These are phyloP conservation scores for Andricus quercusramuli DNA, from an alignment of 2,888 invertebrate species.

Conservation along the genomic window DNA sequence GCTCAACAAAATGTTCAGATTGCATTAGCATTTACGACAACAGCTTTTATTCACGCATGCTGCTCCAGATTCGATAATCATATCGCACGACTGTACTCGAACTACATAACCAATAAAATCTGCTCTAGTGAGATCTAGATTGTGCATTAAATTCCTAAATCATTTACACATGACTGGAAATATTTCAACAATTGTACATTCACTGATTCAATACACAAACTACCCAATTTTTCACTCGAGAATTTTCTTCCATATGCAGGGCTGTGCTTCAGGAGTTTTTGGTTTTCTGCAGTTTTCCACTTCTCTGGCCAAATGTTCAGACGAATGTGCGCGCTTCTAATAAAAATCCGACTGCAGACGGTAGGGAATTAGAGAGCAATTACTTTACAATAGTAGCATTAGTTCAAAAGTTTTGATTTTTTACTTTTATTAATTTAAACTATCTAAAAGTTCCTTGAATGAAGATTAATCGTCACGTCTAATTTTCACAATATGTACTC, in stretches of 20 bases:
- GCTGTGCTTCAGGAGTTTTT: too few species aligned
- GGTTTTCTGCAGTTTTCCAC: too few species aligned
- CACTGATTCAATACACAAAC: neutral
- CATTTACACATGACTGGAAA: neutral
- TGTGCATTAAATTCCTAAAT: conserved; percentile 9
- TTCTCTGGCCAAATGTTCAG: too few species aligned
- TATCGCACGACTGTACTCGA: conserved; percentile 29
- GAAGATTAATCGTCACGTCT: neutral
- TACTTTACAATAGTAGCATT: too few species aligned
- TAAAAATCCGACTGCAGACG: too few species aligned
- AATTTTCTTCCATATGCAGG: neutral
- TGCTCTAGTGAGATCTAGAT: conserved; percentile 4
- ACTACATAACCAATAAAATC: conserved; percentile 14
- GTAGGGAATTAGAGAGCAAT: too few species aligned
- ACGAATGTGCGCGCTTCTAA: too few species aligned
- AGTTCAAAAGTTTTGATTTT: too few species aligned
- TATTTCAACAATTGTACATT: neutral
- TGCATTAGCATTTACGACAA: conserved; percentile 42
- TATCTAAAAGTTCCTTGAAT: too few species aligned
- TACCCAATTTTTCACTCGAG: neutral
- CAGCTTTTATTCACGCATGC: conserved; percentile 25
- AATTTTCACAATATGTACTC: neutral
- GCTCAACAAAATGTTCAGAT: conserved; percentile 7
- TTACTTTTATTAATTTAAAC: too few species aligned
- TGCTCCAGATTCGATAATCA: conserved; percentile 18